phyloP scores from a whole-genome alignment of 2,888 invertebrate genomes.

The Troides aeacus region DNA sequence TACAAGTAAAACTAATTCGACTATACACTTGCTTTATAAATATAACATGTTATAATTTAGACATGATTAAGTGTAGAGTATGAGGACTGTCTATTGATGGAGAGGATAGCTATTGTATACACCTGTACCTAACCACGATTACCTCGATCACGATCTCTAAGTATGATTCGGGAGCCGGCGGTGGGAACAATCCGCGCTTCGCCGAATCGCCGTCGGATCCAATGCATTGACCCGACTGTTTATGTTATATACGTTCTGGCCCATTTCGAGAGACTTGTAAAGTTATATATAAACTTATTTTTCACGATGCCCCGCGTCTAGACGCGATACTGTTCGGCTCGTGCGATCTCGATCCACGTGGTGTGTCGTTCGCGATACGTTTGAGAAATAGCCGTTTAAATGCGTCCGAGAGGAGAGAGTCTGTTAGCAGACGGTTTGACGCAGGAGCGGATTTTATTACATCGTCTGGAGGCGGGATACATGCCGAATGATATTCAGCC shows the following conservation, averaged over 20 bases:
- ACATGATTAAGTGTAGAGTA: no score
- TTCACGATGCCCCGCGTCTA: conserved; percentile 25
- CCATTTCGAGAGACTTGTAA: conserved; percentile 39
- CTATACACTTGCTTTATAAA: no score
- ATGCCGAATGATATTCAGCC: no score
- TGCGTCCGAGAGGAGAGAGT: conserved; percentile 1
- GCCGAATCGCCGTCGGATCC: conserved; percentile 44
- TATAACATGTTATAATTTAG: no score
- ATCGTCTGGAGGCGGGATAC: background rate
- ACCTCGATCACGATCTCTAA: conserved; percentile 31
- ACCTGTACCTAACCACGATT: conserved; percentile 8
- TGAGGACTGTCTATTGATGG: no score
- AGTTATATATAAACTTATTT: conserved; percentile 39
- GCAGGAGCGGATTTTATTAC: conserved; percentile 20
- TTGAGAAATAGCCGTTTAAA: conserved; percentile 1
- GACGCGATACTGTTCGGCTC: conserved; percentile 13
- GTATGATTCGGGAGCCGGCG: conserved; percentile 37
- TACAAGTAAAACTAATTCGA: no score
- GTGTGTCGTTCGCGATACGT: conserved; percentile 5
- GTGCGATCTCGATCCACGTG: conserved; percentile 11
- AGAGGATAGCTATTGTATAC: no score
- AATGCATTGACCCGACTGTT: conserved; percentile 67
- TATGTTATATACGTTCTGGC: conserved; percentile 49
- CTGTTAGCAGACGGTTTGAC: conserved; percentile 20
- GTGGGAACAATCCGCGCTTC: conserved; percentile 44